Percentiles rank a stretch among this genome's conserved stretches.
phyloP scores from a whole-genome alignment of 2,113 vertebrate genomes.

The Bubalus kerabau region DNA sequence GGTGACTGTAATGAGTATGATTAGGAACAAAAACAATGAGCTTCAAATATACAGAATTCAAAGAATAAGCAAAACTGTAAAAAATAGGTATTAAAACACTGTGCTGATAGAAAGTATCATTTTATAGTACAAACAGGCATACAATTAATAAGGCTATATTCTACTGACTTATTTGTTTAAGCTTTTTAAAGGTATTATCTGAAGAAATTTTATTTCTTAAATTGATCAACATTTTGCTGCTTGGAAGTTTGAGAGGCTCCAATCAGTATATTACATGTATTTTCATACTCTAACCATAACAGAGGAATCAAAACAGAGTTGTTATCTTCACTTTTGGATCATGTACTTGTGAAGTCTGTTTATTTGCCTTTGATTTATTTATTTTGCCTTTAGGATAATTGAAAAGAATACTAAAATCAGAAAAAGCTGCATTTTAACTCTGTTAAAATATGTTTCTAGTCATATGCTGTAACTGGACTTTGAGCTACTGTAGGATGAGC shows the following conservation, averaged over 20 bases:
- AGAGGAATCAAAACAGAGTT: not conserved
- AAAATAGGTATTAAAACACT: not conserved
- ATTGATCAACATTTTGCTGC: not conserved
- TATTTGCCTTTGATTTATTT: not conserved
- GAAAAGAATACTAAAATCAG: not conserved
- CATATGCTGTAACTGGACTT: not conserved
- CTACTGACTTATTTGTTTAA: not conserved
- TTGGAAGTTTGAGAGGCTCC: not conserved
- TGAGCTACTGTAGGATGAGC: not conserved
- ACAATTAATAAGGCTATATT: not conserved
- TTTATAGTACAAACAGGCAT: not conserved
- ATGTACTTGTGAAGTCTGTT: not conserved
- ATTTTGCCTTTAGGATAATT: not conserved
- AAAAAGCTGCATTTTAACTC: not conserved
- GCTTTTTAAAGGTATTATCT: not conserved
- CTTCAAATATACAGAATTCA: not conserved
- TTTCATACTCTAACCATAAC: not conserved
- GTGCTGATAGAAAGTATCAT: not conserved
- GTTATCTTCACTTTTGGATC: not conserved
- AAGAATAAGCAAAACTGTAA: not conserved
- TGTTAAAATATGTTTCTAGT: not conserved
- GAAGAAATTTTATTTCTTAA: not conserved
- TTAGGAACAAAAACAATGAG: not conserved
- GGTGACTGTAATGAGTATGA: not conserved
- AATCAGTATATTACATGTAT: not conserved